Conservation (phyloP, 2,888 invertebrate species). For the Palloptera scutellata region DNA sequence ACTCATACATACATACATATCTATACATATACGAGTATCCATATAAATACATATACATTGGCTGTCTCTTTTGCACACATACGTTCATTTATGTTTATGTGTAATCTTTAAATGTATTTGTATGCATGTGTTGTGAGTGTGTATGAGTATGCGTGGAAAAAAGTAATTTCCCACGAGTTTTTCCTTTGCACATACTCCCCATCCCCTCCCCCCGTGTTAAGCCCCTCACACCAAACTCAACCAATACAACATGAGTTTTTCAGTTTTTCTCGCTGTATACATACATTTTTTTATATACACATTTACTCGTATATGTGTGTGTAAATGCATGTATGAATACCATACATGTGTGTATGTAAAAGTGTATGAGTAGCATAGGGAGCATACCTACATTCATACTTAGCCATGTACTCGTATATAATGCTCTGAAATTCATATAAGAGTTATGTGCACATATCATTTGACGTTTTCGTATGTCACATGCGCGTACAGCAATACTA, state of each 20-base stretch:
- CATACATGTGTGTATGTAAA: background rate
- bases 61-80: conserved; percentile 20
- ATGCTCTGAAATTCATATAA: background rate
- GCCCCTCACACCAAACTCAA: no score
- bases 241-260: no score
- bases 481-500: background rate
- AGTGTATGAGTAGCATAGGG: conserved; percentile 6
- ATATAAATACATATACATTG: background rate
- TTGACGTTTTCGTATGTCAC: conserved; percentile 13
- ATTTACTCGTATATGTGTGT: background rate
- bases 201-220: no score
- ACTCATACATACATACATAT: conserved; percentile 10
- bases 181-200: no score
- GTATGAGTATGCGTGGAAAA: no score
- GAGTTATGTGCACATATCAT: conserved; percentile 19
- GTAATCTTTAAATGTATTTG: conserved; percentile 8
- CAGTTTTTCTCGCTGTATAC: conserved; percentile 5
- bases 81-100: conserved; percentile 4
- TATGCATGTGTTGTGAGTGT: conserved; percentile 15
- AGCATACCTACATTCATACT: background rate
- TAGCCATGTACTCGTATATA: background rate
- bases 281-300: background rate
- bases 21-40: background rate
- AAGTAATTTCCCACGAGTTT: no score
- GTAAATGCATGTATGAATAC: background rate